Evolutionary conservation across 2,797 vertebrate species (phyloP), one percentile per base, ranked within the genome.

Genomic region (Phoebastria nigripes): DNA sequence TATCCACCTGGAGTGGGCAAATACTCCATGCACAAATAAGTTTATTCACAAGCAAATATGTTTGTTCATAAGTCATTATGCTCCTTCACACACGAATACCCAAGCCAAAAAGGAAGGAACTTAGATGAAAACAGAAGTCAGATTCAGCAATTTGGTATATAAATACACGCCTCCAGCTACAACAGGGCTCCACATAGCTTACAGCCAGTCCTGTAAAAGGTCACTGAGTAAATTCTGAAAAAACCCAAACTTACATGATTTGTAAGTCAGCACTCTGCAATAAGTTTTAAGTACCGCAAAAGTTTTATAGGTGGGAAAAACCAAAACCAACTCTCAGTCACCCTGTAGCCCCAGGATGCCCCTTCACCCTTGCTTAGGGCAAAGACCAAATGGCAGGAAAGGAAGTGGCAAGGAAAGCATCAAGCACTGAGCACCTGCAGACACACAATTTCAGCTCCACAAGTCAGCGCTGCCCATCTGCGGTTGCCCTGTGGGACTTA

Each of bases 401-500:
- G 2, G 22, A 49, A 42, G 71, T 0, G 0, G 28, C 35, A 84
- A 52, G n/a, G 52, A 62, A 19, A 49, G 8, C 9, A 18, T 7
- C 15, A 19, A 18, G 71, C 37, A 3, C 15, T 19, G 51, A 28
- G 25, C 3, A 2, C 10, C 15, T 82, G 15, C 35, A 58, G 21
- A 39, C 5, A 28, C 31, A 54, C 8, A 16, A 9, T 54, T 76
- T 66, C 24, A 76, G 55, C 22, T 31, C 18, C 2, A 1, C 1
- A 24, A 39, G 61, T 19, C 14, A 78, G 71, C 5, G 4, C 20
- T 21, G 70, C 24, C 7, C 2, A 4, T 78, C 69, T 49, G 70
- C 31, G 14, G 41, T 25, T 2, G 1, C 59, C 12, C 46, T 19
- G 35, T 8, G 58, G 79, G 49, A 96, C 97, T 98, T 98, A 99